Conservation (phyloP, 2,113 vertebrate genomes). For the Oriolus oriolus region DNA sequence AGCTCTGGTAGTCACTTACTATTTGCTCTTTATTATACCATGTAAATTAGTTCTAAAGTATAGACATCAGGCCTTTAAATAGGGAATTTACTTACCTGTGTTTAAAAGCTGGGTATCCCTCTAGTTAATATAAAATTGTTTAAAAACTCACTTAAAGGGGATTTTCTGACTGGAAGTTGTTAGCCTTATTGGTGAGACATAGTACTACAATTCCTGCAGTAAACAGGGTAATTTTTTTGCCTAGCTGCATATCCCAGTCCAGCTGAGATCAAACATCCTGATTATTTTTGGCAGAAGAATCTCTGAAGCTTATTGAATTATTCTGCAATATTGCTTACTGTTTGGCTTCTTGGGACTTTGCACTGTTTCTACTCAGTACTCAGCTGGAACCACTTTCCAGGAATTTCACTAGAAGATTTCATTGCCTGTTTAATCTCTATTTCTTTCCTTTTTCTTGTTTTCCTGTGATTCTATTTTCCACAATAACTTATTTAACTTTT, state of each 20-base stretch:
- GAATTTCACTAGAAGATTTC: conserved; percentile 3
- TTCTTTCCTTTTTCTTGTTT: not conserved
- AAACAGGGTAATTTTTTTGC: not conserved
- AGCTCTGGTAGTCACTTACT: not conserved
- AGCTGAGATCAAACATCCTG: not conserved
- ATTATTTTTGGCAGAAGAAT: not conserved
- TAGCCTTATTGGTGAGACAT: not conserved
- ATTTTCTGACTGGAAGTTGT: not conserved
- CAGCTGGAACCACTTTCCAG: not conserved
- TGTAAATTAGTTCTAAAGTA: not conserved
- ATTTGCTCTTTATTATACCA: not conserved
- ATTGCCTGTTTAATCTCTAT: not conserved
- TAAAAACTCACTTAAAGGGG: not conserved
- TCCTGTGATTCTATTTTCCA: not conserved
- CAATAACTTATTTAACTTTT: not conserved
- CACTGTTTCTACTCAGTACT: not conserved
- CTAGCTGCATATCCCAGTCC: not conserved
- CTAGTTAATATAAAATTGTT: not conserved
- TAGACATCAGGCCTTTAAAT: not conserved
- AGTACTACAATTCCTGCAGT: not conserved
- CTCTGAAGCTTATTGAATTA: not conserved
- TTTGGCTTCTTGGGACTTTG: not conserved
- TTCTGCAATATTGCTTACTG: not conserved
- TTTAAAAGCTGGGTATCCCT: not conserved
- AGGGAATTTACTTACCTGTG: not conserved